Evolutionary conservation across 2,888 invertebrate species (phyloP), one percentile per base, ranked within the genome.

Genomic region (Odontocolon sp.): DNA sequence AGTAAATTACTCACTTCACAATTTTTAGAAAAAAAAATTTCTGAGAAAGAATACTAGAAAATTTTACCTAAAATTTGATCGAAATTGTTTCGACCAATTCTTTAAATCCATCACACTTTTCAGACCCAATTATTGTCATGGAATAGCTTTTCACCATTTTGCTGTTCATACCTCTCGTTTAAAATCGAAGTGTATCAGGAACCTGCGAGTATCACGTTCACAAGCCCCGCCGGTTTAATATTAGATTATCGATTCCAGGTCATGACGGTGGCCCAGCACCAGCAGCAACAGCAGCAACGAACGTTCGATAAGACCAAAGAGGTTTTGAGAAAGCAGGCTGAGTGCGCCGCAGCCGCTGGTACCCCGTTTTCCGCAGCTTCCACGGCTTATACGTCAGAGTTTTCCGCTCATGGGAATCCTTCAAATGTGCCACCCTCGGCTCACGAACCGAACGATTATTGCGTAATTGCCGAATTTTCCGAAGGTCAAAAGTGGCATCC

Each of bases 401-500:
- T 85, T 80, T 56, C 80, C 16, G 45, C 74, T 33, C 84, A 83
- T 36, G 82, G 80, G 78, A 70, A 81, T 80, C 42, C 78, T 70
- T 40, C 82, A 80, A 72, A 81, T 76, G 56, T 23, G 8, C 36
- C 77, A 23, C 71, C 80, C 11, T 64, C 73, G 36, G 64, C 75
- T 16, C 78, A 79, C 47, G 81, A 81, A 47, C 42, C 75, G 26
- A 80, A 77, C 54, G 80, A 81, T 66, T 81, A 81, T 63, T 80
- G 77, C 45, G 81, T 83, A 18, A 82, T 85, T 52, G 82, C 76
- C 31, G 90, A 90, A 72, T 87, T 87, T 64, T 64, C 85, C 66
- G 90, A 89, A 8, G 85, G 85, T 2, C 90, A 90, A 77, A 90
- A 90, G 72, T 90, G 90, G 90, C 89, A 90, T 80, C 90, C 89